Evolutionary conservation across 92 coral and sea anemone genomes (phyloP).

Genomic region (Desmophyllum pertusum): DNA sequence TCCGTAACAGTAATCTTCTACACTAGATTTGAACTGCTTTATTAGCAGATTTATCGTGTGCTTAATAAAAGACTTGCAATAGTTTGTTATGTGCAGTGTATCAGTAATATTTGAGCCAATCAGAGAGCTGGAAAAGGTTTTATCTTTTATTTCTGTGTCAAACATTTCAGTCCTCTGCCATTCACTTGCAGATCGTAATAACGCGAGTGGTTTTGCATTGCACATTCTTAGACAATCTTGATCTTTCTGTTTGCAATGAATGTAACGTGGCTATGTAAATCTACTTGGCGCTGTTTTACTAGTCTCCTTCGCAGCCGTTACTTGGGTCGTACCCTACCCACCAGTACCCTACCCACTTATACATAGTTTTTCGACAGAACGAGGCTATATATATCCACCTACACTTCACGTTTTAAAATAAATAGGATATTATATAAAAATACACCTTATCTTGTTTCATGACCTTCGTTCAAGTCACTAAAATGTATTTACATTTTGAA

Average conservation of each 20-base stretch:
- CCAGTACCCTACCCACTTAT: too few relatives aligned
- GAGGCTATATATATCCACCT: not conserved
- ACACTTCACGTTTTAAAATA: conserved; percentile 14
- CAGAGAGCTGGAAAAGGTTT: conserved; percentile 1
- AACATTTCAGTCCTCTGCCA: too few relatives aligned
- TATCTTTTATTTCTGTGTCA: not conserved
- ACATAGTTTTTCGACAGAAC: too few relatives aligned
- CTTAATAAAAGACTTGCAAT: not conserved
- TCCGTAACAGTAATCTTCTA: too few relatives aligned
- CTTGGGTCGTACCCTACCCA: too few relatives aligned
- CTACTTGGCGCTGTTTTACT: too few relatives aligned
- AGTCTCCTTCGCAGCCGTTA: too few relatives aligned
- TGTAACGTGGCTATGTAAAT: too few relatives aligned
- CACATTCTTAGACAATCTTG: too few relatives aligned
- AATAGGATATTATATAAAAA: conserved; percentile 12
- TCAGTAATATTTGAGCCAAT: not conserved
- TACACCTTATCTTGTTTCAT: not conserved
- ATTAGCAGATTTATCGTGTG: not conserved
- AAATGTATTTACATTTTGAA: conserved; percentile 1
- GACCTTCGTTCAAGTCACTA: not conserved
- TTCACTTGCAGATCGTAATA: not conserved
- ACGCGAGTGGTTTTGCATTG: not conserved
- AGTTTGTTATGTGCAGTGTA: not conserved
- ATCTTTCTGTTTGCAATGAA: too few relatives aligned
- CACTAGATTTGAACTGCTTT: not conserved